Evolutionary conservation across 92 coral and sea anemone genomes (phyloP).

Genomic region (Paramuricea clavata): DNA sequence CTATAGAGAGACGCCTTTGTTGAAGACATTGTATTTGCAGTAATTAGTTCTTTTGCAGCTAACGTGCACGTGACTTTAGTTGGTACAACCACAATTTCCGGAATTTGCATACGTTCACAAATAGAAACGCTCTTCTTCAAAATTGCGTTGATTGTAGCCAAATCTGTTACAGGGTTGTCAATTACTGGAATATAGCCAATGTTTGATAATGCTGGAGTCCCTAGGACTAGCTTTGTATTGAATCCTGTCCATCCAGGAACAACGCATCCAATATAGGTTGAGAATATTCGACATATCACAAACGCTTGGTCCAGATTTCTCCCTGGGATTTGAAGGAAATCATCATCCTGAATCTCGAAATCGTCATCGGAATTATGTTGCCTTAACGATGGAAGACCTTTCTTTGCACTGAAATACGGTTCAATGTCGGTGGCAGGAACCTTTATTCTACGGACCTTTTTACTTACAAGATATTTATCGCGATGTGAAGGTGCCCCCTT

Average conservation of each 20-base stretch:
- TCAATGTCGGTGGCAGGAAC: slow-evolving; percentile 14
- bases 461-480: background rate
- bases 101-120: slow-evolving; percentile 7
- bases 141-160: slow-evolving; percentile 15
- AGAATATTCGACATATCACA: background rate
- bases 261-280: background rate
- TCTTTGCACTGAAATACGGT: background rate
- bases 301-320: background rate
- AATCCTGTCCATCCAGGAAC: slow-evolving; percentile 17
- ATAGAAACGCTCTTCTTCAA: slow-evolving; percentile 11
- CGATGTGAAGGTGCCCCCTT: background rate
- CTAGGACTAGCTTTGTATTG: background rate
- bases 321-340: background rate
- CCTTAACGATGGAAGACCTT: background rate
- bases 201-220: background rate
- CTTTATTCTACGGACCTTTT: slow-evolving; percentile 5
- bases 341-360: background rate
- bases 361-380: background rate
- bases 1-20: too few species aligned
- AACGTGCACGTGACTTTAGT: too few species aligned
- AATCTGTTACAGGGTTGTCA: slow-evolving; percentile 6
- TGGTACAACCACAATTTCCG: slow-evolving; percentile 1
- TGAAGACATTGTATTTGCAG: too few species aligned
- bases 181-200: background rate
- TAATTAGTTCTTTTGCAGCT: too few species aligned